These are phyloP conservation scores for Phocides pigmalion DNA, from an alignment of 1,140 invertebrate species.

Conservation along the genomic window DNA sequence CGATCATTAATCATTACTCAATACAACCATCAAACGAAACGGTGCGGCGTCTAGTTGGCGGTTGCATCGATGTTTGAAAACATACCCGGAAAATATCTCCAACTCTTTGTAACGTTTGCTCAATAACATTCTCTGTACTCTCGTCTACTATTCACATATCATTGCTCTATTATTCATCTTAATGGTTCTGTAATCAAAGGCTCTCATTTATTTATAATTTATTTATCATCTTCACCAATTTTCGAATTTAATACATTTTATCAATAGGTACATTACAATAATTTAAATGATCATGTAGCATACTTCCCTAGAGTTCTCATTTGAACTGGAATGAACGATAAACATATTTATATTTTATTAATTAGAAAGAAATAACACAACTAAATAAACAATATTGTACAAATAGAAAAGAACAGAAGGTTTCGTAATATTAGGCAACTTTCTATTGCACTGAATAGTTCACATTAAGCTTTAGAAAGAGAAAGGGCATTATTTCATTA, in stretches of 20 bases:
- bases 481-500: conserved; percentile 27
- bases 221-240: conserved; percentile 81
- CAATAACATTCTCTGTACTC: conserved; percentile 16
- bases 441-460: conserved; percentile 76
- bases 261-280: conserved; percentile 78
- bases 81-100: conserved; percentile 30
- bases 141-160: neutral
- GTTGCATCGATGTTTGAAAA: conserved; percentile 49
- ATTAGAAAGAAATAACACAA: conserved; percentile 81
- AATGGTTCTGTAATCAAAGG: conserved; percentile 48
- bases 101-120: conserved; percentile 23
- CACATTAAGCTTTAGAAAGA: conserved; percentile 36
- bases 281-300: conserved; percentile 81
- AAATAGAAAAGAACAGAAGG: conserved; percentile 58
- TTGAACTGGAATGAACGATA: conserved; percentile 83
- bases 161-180: neutral
- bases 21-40: conserved; percentile 64
- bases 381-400: conserved; percentile 75
- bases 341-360: conserved; percentile 78
- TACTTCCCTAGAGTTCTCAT: conserved; percentile 77
- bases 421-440: conserved; percentile 61
- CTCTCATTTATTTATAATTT: conserved; percentile 75
- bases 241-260: conserved; percentile 81
- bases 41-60: conserved; percentile 71
- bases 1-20: conserved; percentile 78